Base-by-base conservation (phyloP, 2,113 vertebrate species). In the Piaya cayana region DNA sequence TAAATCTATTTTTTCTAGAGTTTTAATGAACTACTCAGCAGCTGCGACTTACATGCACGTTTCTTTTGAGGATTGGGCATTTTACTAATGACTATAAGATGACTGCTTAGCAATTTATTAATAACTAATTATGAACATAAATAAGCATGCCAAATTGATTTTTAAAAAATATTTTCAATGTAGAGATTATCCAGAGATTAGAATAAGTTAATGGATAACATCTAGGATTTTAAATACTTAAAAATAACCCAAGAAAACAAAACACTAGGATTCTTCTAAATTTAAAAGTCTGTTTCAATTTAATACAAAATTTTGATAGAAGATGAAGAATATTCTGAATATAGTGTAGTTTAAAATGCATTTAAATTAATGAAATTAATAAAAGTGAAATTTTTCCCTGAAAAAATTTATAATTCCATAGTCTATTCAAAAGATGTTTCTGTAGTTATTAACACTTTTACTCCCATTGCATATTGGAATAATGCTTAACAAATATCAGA, bases 31-130 rank as follows among this genome's bases (percentile, higher is more conserved):
- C 8, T 76, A 29, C 8, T 72, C 83, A 45, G 30, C 71, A 77
- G 34, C 32, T 91, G 12, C 75, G 53, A 74, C 34, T 49, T 87
- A 87, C 27, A 95, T 47, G 11, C 29, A 43, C 47, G 17, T 5
- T 86, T 70, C 50, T 88, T 93, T 68, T 71, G 71, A 90, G 60
- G 52, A 90, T 76, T 89, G 25, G 34, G 56, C 15, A 43, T 91
- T 92, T 86, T 59, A 72, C 67, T 93, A 82, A 94, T 80, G 81
- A 72, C 37, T 87, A 15, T 21, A 91, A 89, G 55, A 92, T 34
- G 42, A 74, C 32, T 90, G 16, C 52, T 78, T 55, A 91, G 11
- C 50, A 74, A 37, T 60, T 22, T 59, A 91, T 94, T 88, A 67
- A 52, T 70, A 83, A 43, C 3, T 78, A 82, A 75, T 81, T 56